Evolutionary conservation across 2,888 invertebrate species (phyloP), one percentile per base, ranked within the genome.

Genomic region (Lasioglossum leucozonium): DNA sequence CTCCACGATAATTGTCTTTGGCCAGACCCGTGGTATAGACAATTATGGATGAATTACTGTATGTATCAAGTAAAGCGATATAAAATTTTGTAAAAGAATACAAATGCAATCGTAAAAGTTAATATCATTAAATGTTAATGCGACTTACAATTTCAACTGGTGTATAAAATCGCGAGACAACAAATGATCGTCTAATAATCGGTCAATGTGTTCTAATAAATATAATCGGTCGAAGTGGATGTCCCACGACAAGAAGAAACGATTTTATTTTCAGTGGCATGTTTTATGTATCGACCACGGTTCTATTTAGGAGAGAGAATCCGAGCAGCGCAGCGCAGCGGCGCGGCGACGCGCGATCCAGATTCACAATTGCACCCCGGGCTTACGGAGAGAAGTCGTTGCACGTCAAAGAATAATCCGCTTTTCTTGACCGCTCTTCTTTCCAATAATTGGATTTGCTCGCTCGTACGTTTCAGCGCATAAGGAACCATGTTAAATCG

Each of bases 351-450:
- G 77, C 67, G 44, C 72, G 42, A 69, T 79, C 79, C 72, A 77
- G 86, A 87, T 85, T 87, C 72, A 83, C 79, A 87, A 85, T 79
- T 78, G 77, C 77, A 67, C 51, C 74, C 47, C 18, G 62, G 16
- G 58, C 77, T 79, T 74, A 76, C 73, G 34, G 71, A 44, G 40
- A 76, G 77, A 86, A 90, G 87, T 90, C 88, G 76, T 90, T 79
- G 87, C 88, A 90, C 90, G 90, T 90, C 82, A 82, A 69, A 80
- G 82, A 90, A 89, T 90, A 91, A 91, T 91, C 90, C 88, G 87
- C 89, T 91, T 91, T 90, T 37, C 90, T 90, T 89, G 88, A 91
- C 89, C 89, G 87, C 82, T 87, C 87, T 87, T 89, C 90, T 86
- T 86, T 73, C 85, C 81, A 76, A 83, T 88, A 89, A 91, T 91